phyloP scores from a whole-genome alignment of 2,797 vertebrate species.

The Margarornis squamiger region DNA sequence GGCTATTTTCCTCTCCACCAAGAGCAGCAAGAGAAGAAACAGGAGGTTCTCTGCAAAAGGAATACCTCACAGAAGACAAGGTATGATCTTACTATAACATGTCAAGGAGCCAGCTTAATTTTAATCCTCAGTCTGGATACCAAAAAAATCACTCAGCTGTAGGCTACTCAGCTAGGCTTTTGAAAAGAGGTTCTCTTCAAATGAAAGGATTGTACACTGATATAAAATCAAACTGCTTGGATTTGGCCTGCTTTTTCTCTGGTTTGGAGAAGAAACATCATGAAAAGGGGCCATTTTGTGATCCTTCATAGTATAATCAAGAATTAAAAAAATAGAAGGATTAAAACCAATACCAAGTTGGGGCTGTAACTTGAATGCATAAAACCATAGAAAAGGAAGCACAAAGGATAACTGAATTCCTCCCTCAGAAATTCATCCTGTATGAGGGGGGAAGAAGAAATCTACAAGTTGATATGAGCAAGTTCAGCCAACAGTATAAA shows the following conservation, averaged over 20 bases:
- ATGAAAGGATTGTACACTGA: not conserved
- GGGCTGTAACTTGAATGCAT: not conserved
- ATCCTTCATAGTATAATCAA: not conserved
- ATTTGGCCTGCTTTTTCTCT: not conserved
- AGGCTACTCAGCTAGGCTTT: not conserved
- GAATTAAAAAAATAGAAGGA: not conserved
- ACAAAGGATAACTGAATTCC: not conserved
- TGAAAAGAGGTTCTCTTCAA: not conserved
- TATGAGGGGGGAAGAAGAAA: accelerated
- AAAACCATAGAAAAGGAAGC: not conserved
- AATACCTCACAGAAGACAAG: not conserved
- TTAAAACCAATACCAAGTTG: not conserved
- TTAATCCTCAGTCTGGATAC: not conserved
- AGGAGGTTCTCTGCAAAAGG: not conserved
- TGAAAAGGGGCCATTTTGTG: not conserved
- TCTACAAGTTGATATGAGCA: not conserved
- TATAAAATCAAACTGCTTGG: not conserved
- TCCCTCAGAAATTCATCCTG: not conserved
- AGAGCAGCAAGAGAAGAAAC: not conserved
- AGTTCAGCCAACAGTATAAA: conserved; percentile 14
- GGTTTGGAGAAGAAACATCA: not conserved
- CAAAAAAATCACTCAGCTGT: not conserved
- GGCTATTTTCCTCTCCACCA: not conserved
- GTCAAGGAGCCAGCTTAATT: not conserved
- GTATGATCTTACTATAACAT: not conserved